A percentile compares a stretch with the other conserved stretches of the same genome.
These are phyloP conservation scores for Xestia rhomboidea DNA, from an alignment of 2,888 invertebrate species.

Conservation along the genomic window DNA sequence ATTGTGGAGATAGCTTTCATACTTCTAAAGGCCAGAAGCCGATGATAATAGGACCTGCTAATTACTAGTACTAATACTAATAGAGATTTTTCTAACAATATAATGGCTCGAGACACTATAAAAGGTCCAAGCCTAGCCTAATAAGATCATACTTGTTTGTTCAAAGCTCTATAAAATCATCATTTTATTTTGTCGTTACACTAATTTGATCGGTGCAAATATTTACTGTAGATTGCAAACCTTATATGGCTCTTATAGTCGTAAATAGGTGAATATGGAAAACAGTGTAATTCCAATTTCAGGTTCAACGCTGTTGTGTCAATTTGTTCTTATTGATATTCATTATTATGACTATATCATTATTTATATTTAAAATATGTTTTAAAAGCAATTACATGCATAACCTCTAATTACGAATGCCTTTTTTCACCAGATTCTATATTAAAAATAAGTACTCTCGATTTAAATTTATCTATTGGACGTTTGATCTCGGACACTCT, in stretches of 20 bases:
- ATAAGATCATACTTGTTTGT: neutral
- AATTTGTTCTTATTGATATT: conserved; percentile 1
- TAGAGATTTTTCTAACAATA: neutral
- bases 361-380: neutral
- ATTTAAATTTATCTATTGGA: neutral
- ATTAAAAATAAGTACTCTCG: too few species aligned
- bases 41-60: neutral
- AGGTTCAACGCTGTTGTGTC: neutral
- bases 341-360: neutral
- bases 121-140: neutral
- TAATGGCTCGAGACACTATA: neutral
- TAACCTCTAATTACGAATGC: neutral
- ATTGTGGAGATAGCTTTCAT: conserved; percentile 10
- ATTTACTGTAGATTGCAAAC: conserved; percentile 12
- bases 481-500: neutral
- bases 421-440: neutral
- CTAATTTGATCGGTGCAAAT: conserved; percentile 15
- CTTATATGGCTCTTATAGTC: neutral
- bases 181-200: neutral
- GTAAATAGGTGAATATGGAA: conserved; percentile 13
- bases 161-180: neutral
- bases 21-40: neutral
- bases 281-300: neutral
- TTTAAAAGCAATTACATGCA: too few species aligned
- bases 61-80: neutral